Base-by-base conservation (phyloP, 2,888 invertebrate species). In the Drosophila diplacantha region DNA sequence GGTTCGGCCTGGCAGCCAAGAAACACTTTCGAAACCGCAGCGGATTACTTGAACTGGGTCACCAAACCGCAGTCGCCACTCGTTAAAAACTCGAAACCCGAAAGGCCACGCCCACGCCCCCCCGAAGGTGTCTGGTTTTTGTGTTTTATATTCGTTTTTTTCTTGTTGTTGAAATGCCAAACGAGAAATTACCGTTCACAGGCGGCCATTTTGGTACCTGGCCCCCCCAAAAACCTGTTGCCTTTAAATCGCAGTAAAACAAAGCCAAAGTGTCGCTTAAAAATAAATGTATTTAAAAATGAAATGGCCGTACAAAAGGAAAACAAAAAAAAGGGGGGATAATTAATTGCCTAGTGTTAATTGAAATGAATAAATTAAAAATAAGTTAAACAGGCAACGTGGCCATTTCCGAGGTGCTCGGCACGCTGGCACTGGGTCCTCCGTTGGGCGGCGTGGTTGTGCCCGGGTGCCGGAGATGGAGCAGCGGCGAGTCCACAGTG, bases 401-500 rank as follows among this genome's bases (percentile, higher is more conserved):
- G 41, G 46, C 63, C 46, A 43, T 43, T 8, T 75, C 73, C 20
- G 58, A 46, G 4, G 37, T 31, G 39, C 44, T 46, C 3, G 44
- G 43, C 0, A 43, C 35, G 9, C 9, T 9, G 11, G 5, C 37
- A 3, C 5, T 18, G 37, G 18, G 11, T 14, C 38, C 38, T 18
- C 29, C 80, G 35, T 57, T 56, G n/a, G 61, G 57, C 37, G 60
- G 20, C 6, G 69, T 18, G 18, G 49, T 37, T 11, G 52, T 20
- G 8, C 31, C 22, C 14, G 31, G 41, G 7, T 50, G 61, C 20
- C 74, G 77, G 39, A 67, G 80, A 24, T 65, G 65, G 52, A 85
- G 31, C 26, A 86, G 35, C 0, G 87, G 85, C 14, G 64, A 32
- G 59, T 87, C 87, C 3, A 84, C 83, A 3, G 77, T 75, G 44